Evolutionary conservation across 1,140 invertebrate species (phyloP).

Genomic region (Neodiprion virginianus): DNA sequence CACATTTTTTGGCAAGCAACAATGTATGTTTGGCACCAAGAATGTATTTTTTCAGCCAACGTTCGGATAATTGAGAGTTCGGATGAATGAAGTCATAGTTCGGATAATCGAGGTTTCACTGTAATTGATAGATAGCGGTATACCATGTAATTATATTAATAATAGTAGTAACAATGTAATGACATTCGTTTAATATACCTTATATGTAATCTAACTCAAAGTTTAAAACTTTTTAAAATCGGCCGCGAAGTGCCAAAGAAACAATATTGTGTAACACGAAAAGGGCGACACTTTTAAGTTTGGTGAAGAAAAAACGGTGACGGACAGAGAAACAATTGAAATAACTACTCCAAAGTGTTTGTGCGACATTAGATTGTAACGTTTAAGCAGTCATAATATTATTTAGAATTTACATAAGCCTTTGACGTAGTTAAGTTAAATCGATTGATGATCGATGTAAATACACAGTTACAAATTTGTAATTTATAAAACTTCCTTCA

Average conservation of each 20-base stretch:
- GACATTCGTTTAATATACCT: background rate
- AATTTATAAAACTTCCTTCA: too few relatives aligned
- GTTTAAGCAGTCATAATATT: background rate
- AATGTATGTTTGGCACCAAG: too few relatives aligned
- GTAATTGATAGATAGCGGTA: too few relatives aligned
- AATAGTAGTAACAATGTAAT: background rate
- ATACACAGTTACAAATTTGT: too few relatives aligned
- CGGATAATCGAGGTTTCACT: too few relatives aligned
- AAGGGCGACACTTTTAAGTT: background rate
- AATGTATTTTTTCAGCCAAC: too few relatives aligned
- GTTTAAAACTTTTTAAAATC: background rate
- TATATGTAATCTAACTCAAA: background rate
- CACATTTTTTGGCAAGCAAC: too few relatives aligned
- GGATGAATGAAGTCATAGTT: too few relatives aligned
- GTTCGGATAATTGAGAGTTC: too few relatives aligned
- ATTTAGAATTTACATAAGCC: background rate
- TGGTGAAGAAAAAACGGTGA: background rate
- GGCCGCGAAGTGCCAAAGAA: slow-evolving; percentile 1
- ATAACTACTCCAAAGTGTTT: background rate
- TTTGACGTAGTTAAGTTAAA: too few relatives aligned
- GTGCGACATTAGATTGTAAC: background rate
- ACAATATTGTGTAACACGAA: background rate
- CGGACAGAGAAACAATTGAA: background rate
- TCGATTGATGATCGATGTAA: too few relatives aligned
- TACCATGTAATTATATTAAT: too few relatives aligned